A percentile compares a stretch with the other conserved stretches of the same genome.
phyloP scores from a whole-genome alignment of 2,113 vertebrate species.

The Poeciliopsis retropinna region DNA sequence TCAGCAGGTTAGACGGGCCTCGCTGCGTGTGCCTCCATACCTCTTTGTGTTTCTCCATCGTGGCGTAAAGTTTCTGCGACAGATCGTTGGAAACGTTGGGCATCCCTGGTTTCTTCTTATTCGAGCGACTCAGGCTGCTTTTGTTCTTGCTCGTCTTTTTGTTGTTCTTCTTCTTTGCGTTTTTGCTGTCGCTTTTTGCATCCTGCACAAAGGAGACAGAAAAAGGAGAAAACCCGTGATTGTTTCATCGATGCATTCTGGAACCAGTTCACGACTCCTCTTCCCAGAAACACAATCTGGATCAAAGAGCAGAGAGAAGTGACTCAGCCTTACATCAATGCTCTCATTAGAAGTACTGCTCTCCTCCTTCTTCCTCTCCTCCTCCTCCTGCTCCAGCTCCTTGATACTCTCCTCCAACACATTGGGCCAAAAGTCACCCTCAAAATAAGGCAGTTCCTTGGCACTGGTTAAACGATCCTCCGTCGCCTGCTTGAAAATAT shows the following conservation, averaged over 20 bases:
- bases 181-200: conserved; percentile 97
- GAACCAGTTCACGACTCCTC: not conserved
- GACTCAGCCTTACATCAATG: conserved; percentile 87
- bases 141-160: conserved; percentile 99
- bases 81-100: conserved; percentile 97
- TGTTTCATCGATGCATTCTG: not conserved
- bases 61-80: conserved; percentile 97
- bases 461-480: conserved; percentile 98
- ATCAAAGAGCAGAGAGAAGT: not conserved
- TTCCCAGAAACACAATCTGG: not conserved
- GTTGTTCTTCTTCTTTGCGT: conserved; percentile 99
- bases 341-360: conserved; percentile 97
- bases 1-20: not conserved
- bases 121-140: conserved; percentile 94
- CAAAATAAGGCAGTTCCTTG: conserved; percentile 97
- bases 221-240: not conserved
- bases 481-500: conserved; percentile 98
- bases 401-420: conserved; percentile 99
- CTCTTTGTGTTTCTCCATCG: conserved; percentile 99
- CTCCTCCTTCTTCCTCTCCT: conserved; percentile 96
- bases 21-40: conserved; percentile 60
- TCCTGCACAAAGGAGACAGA: conserved; percentile 75
- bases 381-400: conserved; percentile 97
- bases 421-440: conserved; percentile 99
- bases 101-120: conserved; percentile 98